Base-by-base conservation (phyloP, 1,140 invertebrate genomes). In the Olivierus martensii region DNA sequence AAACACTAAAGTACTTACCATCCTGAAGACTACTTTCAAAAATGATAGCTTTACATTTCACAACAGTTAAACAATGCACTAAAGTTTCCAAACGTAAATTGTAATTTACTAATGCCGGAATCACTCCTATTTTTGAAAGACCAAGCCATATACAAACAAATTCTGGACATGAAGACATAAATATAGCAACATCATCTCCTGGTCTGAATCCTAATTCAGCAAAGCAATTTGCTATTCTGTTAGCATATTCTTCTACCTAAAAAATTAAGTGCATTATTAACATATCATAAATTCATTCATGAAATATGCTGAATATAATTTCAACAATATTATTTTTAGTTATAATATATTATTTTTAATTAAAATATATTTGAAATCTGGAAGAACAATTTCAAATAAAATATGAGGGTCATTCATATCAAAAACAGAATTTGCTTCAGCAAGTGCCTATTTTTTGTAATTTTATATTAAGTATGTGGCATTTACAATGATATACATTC, bases 81-180 rank as follows among this genome's bases (percentile, higher is more conserved):
- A 67, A 53, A 15, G 66, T 49, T 18, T 65, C 55, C 18, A 53
- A 18, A n/a, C 59, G 36, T 34, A 65, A 57, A 55, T 68, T 65
- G 17, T 61, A 60, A 51, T 67, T 67, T 41, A 67, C 63, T 14
- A 67, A 59, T n/a, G 66, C 66, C 2, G 66, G 60, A 28, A 67
- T 58, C 14, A 66, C 50, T 22, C 67, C 67, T n/a, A 65, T 61
- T 52, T 64, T 64, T 5, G 62, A 61, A 7, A 95, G 66, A 0
- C 88, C 91, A 1, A 96, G 68, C 89, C 90, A 95, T n/a, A 86
- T 73, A 57, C 79, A 81, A 3, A 87, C 74, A 65, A 84, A 92
- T 66, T 93, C 85, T 0, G 81, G 80, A 39, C 81, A 72, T 67
- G 75, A 83, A 59, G 91, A 87, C 80, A 95, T 81, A 35, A 89